Evolutionary conservation across 2,797 vertebrate genomes (phyloP), one percentile per base, ranked within the genome.

Genomic region (Botia kubotai): DNA sequence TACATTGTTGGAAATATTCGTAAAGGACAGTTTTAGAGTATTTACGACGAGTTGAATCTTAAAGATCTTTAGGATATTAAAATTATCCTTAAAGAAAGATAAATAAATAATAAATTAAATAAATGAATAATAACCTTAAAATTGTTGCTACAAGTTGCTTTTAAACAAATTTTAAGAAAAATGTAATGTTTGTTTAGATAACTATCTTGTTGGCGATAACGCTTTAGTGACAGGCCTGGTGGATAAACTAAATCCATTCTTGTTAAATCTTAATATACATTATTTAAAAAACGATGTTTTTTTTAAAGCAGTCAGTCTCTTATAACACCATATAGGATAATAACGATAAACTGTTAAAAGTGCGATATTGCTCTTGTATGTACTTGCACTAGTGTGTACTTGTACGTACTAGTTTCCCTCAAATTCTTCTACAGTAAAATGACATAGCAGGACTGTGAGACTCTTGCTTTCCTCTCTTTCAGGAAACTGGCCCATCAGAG

Each of bases 401-500:
- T 71, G 17, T 39, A 43, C 14, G 67, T 75, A 48, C 48, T n/a
- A n/a, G 69, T 69, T 72, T 86, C 29, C 17, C 19, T 46, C 12
- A 82, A 83, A 84, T 78, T 83, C 72, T 66, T 75, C 2, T 21
- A 65, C 55, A 39, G 57, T 43, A 21, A 75, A 83, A 76, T 70
- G 57, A 68, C 52, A 62, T 46, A 46, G 58, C 62, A 72, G 43
- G 66, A 68, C 69, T 74, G 67, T 62, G 63, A 69, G 63, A 62
- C 68, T 4, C 29, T 77, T 74, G 17, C 53, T 60, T 89, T 85
- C 83, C 81, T 70, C 73, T 71, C 78, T 77, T 66, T 74, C 75
- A 85, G 85, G 84, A 87, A 87, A 82, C 72, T 71, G 39, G 63
- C 26, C 26, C 72, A 72, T 60, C 53, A 65, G 21, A 85, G 85